Evolutionary conservation across 2,888 invertebrate genomes (phyloP), one percentile per base, ranked within the genome.

Genomic region (Chesias legatella): DNA sequence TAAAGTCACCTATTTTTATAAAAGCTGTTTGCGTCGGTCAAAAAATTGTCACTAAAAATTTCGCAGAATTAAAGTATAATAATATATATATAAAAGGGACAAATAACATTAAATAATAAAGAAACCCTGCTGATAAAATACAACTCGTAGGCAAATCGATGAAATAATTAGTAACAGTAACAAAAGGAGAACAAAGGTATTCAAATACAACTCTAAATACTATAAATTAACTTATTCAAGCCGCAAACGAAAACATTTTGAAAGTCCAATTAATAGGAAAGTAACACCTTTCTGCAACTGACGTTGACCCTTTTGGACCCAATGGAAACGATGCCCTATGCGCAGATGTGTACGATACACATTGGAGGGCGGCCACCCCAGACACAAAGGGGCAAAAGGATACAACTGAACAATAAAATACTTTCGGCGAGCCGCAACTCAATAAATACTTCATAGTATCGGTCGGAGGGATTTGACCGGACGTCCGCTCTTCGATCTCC

Each of bases 381-480:
- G 58, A 60, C 51, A 58, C 53, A 64, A 65, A 62, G 60, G 63
- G 68, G 57, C 58, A 67, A 69, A 85, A 81, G 79, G 83, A 77
- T 76, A 68, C 70, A 77, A 71, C 68, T 78, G 66, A 64, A 85
- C 82, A 83, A 84, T 85, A 78, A 80, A 86, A 84, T 85, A 83
- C 77, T 67, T 84, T 77, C 60, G 88, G 86, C 83, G 64, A 76
- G 69, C 88, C 88, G 69, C 88, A 83, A 79, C 80, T 84, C 84
- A 79, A 88, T 88, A 88, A 88, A 88, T 88, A 88, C 86, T 83
- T 86, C 82, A 84, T 84, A 82, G 82, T 83, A 85, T 81, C 80
- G 79, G 80, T 75, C 74, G 73, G 75, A 77, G 79, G 80, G 76
- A 72, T 68, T 73, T 78, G 82, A 73, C 83, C 83, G 82, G 80